Evolutionary conservation across 2,888 invertebrate genomes (phyloP), one percentile per base, ranked within the genome.

Genomic region (Chloromyia formosa): DNA sequence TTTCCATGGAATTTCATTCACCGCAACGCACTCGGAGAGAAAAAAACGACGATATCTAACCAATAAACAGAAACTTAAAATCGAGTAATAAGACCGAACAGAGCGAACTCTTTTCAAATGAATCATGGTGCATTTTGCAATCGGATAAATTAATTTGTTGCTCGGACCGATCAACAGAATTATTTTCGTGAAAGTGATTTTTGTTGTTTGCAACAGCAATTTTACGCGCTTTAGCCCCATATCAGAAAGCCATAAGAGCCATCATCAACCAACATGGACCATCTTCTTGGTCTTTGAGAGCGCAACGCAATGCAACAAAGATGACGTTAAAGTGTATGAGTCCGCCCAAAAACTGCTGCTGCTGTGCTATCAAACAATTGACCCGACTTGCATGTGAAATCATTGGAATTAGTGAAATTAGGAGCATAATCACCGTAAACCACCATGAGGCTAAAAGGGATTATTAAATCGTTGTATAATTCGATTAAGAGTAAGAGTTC

Each of bases 141-240:
- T 71, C 58, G 12, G 18, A 27, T 71, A 71, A 56, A 71, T 71
- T 71, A 71, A 71, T 71, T 71, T 71, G 56, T 40, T 56, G 35
- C 40, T 58, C 40, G 18, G 14, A 12, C 7, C 71, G 58, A 71
- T 71, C 18, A 40, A 71, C 71, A 71, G 71, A 71, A 71, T 71
- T 71, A n/a, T 35, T 35, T 71, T 71, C 66, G 71, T 40, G 71
- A 71, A 71, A 71, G 71, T 71, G 42, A 49, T 45, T 40, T 66
- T 49, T 66, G 66, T 42, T 20, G 66, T 71, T 56, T 12, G 35
- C 20, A 40, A 20, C n/a, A 58, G 71, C 42, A 58, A 56, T 71
- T 56, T 54, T 71, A 42, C 71, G 71, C 56, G 40, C 22, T 40
- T 64, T 20, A 40, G 71, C n/a, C 54, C 27, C 27, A 60, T n/a